Conservation (phyloP, 1,140 invertebrate species). For the Calycopis cecrops region DNA sequence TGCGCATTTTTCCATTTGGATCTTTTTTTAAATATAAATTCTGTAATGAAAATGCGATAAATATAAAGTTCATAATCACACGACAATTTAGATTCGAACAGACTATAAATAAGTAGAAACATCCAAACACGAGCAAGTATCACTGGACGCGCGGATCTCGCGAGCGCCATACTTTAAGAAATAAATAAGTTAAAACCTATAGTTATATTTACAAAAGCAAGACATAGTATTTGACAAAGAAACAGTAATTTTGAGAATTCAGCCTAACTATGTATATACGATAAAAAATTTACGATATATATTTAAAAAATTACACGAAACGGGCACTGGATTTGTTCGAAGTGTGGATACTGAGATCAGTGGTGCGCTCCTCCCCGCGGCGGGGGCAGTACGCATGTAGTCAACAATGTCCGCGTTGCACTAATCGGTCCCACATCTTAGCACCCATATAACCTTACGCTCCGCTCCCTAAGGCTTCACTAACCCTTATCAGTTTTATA, state of each 20-base stretch:
- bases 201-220: constrained; percentile 72
- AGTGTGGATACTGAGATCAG: constrained; percentile 67
- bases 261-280: constrained; percentile 66
- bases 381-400: constrained; percentile 21
- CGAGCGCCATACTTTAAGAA: constrained; percentile 37
- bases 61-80: too few species aligned
- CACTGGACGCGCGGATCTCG: constrained; percentile 31
- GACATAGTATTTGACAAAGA: constrained; percentile 52
- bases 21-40: constrained; percentile 1
- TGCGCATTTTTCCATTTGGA: constrained; percentile 22
- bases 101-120: constrained; percentile 1
- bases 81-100: neutral
- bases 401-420: neutral
- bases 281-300: constrained; percentile 58
- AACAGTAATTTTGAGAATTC: constrained; percentile 54
- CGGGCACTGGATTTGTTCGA: constrained; percentile 69
- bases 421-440: constrained; percentile 53
- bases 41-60: neutral
- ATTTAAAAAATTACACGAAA: constrained; percentile 62
- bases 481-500: constrained; percentile 36
- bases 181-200: constrained; percentile 73
- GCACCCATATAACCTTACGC: constrained; percentile 54
- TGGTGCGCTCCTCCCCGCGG: constrained; percentile 10
- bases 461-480: constrained; percentile 42
- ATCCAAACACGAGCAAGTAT: neutral